Percentiles rank a stretch among this genome's conserved stretches.
These are phyloP conservation scores for Pyrocephalus nanus DNA, from an alignment of 2,797 vertebrate species.

Conservation along the genomic window DNA sequence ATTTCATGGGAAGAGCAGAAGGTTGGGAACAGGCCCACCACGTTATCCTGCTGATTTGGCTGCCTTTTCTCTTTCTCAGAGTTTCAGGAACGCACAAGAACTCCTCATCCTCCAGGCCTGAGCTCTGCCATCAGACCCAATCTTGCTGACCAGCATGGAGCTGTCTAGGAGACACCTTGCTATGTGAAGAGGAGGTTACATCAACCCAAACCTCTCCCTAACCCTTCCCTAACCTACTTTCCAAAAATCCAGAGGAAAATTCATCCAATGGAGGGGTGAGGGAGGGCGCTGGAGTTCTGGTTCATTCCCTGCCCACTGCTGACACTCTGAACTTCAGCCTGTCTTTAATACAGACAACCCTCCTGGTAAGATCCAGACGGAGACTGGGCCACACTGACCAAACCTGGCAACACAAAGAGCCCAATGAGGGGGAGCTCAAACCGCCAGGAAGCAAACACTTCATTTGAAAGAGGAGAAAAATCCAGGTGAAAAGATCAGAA, in stretches of 20 bases:
- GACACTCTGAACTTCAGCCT: not conserved
- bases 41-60: not conserved
- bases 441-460: not conserved
- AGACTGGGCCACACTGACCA: not conserved
- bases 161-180: not conserved
- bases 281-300: not conserved
- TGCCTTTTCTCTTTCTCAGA: not conserved
- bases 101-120: not conserved
- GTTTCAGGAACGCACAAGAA: not conserved
- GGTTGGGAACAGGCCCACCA: not conserved
- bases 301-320: not conserved
- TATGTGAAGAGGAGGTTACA: not conserved
- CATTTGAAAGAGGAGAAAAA: not conserved
- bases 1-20: not conserved
- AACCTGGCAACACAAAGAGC: not conserved
- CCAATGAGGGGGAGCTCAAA: not conserved
- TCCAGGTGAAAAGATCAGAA: not conserved
- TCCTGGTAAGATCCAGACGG: not conserved
- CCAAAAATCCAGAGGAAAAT: not conserved
- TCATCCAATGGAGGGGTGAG: not conserved
- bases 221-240: not conserved
- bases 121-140: not conserved
- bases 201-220: not conserved
- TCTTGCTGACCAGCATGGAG: rapidly evolving
- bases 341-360: not conserved